Percentiles rank a stretch among this genome's conserved stretches.
Conservation (phyloP, 1,140 invertebrate species). For the Drosophila setifemur region DNA sequence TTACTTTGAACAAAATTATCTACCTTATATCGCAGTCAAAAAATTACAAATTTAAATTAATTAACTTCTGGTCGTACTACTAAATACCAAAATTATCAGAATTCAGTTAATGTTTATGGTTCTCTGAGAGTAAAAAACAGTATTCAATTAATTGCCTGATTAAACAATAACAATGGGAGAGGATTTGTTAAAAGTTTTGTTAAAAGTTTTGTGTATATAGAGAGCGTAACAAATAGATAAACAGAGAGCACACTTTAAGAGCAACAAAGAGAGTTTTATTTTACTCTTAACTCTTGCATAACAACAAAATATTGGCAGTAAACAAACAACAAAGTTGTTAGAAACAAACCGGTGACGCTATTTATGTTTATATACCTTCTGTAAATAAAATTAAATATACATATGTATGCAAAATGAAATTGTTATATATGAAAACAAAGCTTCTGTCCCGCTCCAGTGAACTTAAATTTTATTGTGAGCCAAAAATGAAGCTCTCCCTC, state of each 20-base stretch:
- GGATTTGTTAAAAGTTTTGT: no score
- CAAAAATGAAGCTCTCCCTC: background rate
- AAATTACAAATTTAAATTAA: no score
- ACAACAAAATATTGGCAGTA: conserved; percentile 30
- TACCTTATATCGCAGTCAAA: no score
- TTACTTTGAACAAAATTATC: no score
- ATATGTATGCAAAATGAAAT: conserved; percentile 10
- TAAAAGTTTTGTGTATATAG: no score
- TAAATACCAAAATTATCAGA: no score
- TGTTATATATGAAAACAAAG: conserved; percentile 11
- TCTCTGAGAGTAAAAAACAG: no score
- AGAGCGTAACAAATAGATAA: background rate
- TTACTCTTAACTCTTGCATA: conserved; percentile 34
- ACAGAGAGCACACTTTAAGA: background rate
- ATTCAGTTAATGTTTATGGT: no score
- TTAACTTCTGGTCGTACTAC: no score
- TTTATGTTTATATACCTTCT: background rate
- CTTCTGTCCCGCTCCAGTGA: conserved; percentile 27
- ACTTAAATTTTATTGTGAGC: background rate
- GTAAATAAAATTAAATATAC: background rate
- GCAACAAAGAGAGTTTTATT: background rate
- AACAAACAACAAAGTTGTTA: conserved; percentile 49
- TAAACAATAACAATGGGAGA: background rate
- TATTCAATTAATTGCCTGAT: background rate
- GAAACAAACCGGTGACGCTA: conserved; percentile 9